phyloP scores from a whole-genome alignment of 92 coral and sea anemone genomes.

The Phenganax stokvisi region DNA sequence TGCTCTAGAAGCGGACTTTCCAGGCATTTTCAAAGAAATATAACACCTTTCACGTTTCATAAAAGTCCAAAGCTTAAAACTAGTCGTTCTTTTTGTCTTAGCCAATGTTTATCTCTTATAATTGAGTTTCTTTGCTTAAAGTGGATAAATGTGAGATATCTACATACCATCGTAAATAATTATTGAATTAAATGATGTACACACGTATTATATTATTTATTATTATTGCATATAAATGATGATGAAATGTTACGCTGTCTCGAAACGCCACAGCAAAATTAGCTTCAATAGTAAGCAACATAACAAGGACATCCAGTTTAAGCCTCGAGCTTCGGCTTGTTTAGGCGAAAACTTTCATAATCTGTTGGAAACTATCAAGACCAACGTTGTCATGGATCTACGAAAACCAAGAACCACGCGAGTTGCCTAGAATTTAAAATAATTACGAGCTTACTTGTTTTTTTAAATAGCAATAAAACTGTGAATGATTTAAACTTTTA shows the following conservation, averaged over 20 bases:
- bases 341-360: slow-evolving; percentile 32
- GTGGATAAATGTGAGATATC: background rate
- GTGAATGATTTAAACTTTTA: too few species aligned
- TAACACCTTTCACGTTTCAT: too few species aligned
- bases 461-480: too few species aligned
- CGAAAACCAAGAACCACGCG: background rate
- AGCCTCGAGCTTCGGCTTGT: slow-evolving; percentile 35
- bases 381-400: slow-evolving; percentile 8
- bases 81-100: too few species aligned
- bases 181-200: background rate
- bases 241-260: slow-evolving; percentile 1
- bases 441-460: too few species aligned
- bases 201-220: background rate
- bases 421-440: too few species aligned
- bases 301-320: slow-evolving; percentile 26
- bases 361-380: slow-evolving; percentile 22
- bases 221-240: background rate
- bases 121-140: too few species aligned
- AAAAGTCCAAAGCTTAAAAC: too few species aligned
- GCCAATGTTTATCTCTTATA: too few species aligned
- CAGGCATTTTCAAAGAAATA: too few species aligned
- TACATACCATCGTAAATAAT: background rate
- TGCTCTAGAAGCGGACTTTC: too few species aligned
- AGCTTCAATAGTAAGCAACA: background rate
- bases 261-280: background rate